Evolutionary conservation across 1,140 invertebrate genomes (phyloP).

Genomic region (Megalonaias nervosa): DNA sequence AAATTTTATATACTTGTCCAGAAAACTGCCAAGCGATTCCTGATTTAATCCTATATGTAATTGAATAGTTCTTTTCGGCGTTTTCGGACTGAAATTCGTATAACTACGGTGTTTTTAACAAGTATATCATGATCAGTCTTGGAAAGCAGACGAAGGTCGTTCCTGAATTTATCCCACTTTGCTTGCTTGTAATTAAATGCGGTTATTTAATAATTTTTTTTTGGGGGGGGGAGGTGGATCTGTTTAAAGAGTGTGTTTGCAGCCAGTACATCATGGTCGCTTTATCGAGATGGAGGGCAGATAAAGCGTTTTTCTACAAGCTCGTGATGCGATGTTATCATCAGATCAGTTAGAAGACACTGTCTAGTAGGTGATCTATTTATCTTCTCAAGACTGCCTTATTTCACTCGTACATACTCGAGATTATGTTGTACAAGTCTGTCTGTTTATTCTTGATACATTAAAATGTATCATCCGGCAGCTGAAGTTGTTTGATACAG

Average conservation of each 20-base stretch:
- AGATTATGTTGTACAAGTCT: too few relatives aligned
- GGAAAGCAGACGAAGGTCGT: background rate
- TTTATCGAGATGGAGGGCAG: background rate
- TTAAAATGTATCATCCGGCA: too few relatives aligned
- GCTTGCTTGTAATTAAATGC: slow-evolving; percentile 16
- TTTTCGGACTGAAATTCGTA: too few relatives aligned
- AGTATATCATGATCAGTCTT: background rate
- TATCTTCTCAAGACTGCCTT: background rate
- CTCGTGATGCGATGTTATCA: slow-evolving; percentile 3
- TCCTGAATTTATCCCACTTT: background rate
- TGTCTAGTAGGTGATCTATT: slow-evolving; percentile 1
- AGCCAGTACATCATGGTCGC: slow-evolving; percentile 4
- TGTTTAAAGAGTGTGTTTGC: background rate
- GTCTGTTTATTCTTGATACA: too few relatives aligned
- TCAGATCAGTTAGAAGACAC: background rate
- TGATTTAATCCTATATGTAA: too few relatives aligned
- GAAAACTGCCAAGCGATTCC: too few relatives aligned
- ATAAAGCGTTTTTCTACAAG: background rate
- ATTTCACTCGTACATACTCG: too few relatives aligned
- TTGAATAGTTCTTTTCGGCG: too few relatives aligned
- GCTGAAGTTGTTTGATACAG: too few relatives aligned
- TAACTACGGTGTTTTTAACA: too few relatives aligned
- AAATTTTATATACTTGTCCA: too few relatives aligned
- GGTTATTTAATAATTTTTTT: background rate
- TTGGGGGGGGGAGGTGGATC: too few relatives aligned